Percentiles rank a stretch among this genome's conserved stretches.
phyloP scores from a whole-genome alignment of 92 coral and sea anemone genomes.

The Porites rus region DNA sequence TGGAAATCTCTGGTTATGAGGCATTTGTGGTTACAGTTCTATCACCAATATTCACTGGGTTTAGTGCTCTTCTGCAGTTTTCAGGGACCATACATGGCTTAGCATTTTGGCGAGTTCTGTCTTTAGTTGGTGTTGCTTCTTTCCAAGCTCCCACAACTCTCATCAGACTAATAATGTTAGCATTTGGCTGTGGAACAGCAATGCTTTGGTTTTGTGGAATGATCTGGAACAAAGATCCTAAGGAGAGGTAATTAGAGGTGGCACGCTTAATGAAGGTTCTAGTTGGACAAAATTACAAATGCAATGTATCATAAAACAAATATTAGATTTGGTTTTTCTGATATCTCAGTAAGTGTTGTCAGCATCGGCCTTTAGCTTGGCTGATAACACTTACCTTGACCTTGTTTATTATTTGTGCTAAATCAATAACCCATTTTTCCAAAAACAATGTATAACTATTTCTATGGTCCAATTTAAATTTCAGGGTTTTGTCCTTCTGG shows the following conservation, averaged over 20 bases:
- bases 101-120: slow-evolving; percentile 81
- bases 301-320: too few relatives aligned
- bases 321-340: too few relatives aligned
- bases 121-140: slow-evolving; percentile 90
- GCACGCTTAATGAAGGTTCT: too few relatives aligned
- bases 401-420: too few relatives aligned
- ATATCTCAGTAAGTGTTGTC: too few relatives aligned
- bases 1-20: slow-evolving; percentile 97
- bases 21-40: slow-evolving; percentile 85
- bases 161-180: slow-evolving; percentile 75
- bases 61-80: slow-evolving; percentile 71
- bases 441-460: too few relatives aligned
- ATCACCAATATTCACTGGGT: slow-evolving; percentile 79
- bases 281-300: too few relatives aligned
- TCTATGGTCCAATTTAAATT: neutral
- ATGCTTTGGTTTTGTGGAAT: slow-evolving; percentile 99
- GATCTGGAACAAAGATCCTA: slow-evolving; percentile 86
- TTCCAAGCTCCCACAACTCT: slow-evolving; percentile 96
- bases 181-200: slow-evolving; percentile 94
- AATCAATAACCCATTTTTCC: too few relatives aligned
- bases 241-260: slow-evolving; percentile 75
- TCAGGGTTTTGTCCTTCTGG: slow-evolving; percentile 94
- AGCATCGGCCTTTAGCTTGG: too few relatives aligned
- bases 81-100: slow-evolving; percentile 84
- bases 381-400: too few relatives aligned